Evolutionary conservation across 2,888 invertebrate species (phyloP).

Genomic region (Heliothis peltigera): DNA sequence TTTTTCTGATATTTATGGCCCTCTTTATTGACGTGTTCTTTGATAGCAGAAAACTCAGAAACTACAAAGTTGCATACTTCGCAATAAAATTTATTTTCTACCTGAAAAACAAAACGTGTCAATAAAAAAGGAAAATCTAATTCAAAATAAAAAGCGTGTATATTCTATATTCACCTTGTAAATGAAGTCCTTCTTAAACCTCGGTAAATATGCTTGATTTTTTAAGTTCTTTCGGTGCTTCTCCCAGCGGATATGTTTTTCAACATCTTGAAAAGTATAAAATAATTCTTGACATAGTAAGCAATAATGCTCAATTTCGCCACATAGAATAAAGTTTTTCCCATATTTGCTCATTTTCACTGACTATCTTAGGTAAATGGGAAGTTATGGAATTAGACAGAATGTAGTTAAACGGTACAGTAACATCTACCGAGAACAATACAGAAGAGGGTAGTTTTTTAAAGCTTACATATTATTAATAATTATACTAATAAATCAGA

Average conservation of each 20-base stretch:
- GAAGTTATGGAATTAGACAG: no score
- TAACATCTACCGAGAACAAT: no score
- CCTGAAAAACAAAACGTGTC: conserved; percentile 57
- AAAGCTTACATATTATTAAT: no score
- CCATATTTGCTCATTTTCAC: conserved; percentile 72
- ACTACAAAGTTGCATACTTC: conserved; percentile 70
- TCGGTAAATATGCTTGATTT: conserved; percentile 60
- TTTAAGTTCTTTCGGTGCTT: conserved; percentile 72
- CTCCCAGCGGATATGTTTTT: conserved; percentile 78
- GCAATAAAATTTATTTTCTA: conserved; percentile 72
- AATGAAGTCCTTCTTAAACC: conserved; percentile 71
- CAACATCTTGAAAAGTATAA: conserved; percentile 59
- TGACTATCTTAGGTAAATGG: no score
- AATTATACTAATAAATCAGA: no score
- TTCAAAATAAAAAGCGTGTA: not conserved
- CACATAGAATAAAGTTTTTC: conserved; percentile 77
- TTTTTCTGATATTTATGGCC: conserved; percentile 66
- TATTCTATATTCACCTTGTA: conserved; percentile 72
- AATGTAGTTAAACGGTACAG: no score
- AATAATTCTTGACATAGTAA: conserved; percentile 75
- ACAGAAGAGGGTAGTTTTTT: no score
- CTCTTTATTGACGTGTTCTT: conserved; percentile 65
- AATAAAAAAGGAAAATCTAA: no score
- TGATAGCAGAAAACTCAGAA: conserved; percentile 47
- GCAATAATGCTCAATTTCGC: conserved; percentile 73